Evolutionary conservation across 1,140 invertebrate genomes (phyloP).

Genomic region (Pseudomyrmex flavicornis): DNA sequence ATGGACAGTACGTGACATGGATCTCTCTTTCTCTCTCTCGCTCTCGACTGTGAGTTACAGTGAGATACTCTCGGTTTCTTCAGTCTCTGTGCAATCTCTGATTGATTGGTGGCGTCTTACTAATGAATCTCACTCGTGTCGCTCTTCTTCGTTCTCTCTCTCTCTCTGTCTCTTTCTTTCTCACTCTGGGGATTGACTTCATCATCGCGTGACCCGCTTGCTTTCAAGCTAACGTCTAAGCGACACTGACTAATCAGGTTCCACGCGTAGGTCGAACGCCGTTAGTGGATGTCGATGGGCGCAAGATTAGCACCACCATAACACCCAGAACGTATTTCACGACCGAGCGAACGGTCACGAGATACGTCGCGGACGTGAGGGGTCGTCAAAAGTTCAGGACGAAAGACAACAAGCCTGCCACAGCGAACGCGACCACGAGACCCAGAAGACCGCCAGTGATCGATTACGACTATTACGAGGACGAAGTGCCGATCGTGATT

Average conservation of each 20-base stretch:
- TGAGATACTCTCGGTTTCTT: not conserved
- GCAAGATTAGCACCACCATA: constrained; percentile 84
- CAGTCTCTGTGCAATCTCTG: not conserved
- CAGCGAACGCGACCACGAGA: constrained; percentile 72
- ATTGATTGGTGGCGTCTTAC: constrained; percentile 19
- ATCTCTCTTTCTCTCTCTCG: not conserved
- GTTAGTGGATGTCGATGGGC: constrained; percentile 81
- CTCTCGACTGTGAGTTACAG: no score
- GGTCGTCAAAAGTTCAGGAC: constrained; percentile 73
- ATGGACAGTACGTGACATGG: constrained; percentile 38
- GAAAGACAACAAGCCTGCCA: constrained; percentile 62
- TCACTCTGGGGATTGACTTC: constrained; percentile 45
- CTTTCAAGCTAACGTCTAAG: not conserved
- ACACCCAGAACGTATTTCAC: constrained; percentile 79
- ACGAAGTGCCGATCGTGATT: constrained; percentile 86
- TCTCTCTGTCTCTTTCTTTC: constrained; percentile 28
- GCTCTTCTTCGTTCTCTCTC: constrained; percentile 21
- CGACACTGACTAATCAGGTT: constrained; percentile 68
- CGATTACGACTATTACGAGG: constrained; percentile 90
- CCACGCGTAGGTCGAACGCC: constrained; percentile 77
- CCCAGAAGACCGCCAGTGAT: constrained; percentile 80
- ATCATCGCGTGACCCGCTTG: constrained; percentile 36
- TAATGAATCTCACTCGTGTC: constrained; percentile 42
- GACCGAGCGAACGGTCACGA: constrained; percentile 68
- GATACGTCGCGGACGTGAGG: constrained; percentile 73